These are phyloP conservation scores for Corbicula japonica DNA, from an alignment of 2,888 invertebrate genomes.

Conservation along the genomic window DNA sequence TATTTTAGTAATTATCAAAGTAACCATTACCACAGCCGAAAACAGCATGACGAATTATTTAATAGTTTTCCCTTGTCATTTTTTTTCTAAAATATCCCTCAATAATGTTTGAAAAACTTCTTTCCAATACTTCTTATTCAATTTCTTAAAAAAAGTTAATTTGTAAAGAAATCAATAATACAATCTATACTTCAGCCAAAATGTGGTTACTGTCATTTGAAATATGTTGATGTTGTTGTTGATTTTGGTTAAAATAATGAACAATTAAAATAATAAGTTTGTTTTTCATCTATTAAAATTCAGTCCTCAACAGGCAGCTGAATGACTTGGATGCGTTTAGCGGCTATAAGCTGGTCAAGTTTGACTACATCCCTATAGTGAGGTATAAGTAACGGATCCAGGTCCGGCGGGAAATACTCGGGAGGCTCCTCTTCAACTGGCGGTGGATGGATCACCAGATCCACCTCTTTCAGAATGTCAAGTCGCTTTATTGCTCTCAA, in stretches of 20 bases:
- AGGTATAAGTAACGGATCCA: constrained; percentile 79
- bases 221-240: background rate
- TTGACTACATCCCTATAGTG: constrained; percentile 79
- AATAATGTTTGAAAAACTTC: too few species aligned
- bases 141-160: background rate
- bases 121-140: background rate
- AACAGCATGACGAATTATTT: too few species aligned
- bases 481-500: constrained; percentile 72
- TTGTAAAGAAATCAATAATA: background rate
- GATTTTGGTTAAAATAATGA: too few species aligned
- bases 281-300: background rate
- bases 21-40: too few species aligned
- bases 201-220: background rate
- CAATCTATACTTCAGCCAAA: background rate
- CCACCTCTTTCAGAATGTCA: constrained; percentile 72
- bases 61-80: too few species aligned
- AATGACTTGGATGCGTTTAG: constrained; percentile 59
- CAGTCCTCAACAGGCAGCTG: constrained; percentile 46
- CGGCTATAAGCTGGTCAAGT: constrained; percentile 79
- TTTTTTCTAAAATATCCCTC: too few species aligned
- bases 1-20: too few species aligned
- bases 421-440: constrained; percentile 65
- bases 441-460: constrained; percentile 75
- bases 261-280: background rate
- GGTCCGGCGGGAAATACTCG: constrained; percentile 73